Base-by-base conservation (phyloP, 2,888 invertebrate genomes). In the Rhingia rostrata region DNA sequence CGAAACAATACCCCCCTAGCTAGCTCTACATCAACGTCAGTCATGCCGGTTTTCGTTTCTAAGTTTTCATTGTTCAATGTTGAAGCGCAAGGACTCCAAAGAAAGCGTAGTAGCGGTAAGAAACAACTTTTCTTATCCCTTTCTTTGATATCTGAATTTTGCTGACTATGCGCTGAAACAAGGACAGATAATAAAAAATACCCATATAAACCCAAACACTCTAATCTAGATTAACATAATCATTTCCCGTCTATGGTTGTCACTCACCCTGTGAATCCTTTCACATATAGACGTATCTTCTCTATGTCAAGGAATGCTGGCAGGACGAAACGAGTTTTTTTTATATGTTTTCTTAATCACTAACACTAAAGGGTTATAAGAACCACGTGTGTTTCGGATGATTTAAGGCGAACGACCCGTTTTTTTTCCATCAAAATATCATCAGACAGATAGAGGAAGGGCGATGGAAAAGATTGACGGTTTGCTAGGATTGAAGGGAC, bases 371-470 rank as follows among this genome's bases (percentile, higher is more conserved):
- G 64, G 39, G 22, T 64, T 22, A 58, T 70, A 60, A 66, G 70
- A 74, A 63, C 56, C 61, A 74, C 80, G 74, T 73, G 79, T 39
- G 54, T n/a, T 14, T 49, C 0, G 22, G 39, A 72, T 72, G 64
- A 72, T 64, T 72, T 64, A 64, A 30, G 12, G 54, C 49, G 12
- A 22, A 35, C 22, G 5, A 22, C 22, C 6, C 2, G 4, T 9
- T 45, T 4, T 35, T 58, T 41, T 49, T 49, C 33, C 37, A 14
- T 43, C 45, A 58, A 54, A 58, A 49, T 39, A 47, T 49, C 63
- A 39, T 30, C 30, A 2, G 6, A 49, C 33, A 39, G 4, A 35
- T 35, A 35, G 32, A 47, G n/a, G 45, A 30, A 45, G 6, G 2
- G n/a, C 0, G 35, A 10, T 41, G 1, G 33, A 9, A 41, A 32